Base-by-base conservation (phyloP, 1,140 invertebrate species). In the Drosophila paulistorum region DNA sequence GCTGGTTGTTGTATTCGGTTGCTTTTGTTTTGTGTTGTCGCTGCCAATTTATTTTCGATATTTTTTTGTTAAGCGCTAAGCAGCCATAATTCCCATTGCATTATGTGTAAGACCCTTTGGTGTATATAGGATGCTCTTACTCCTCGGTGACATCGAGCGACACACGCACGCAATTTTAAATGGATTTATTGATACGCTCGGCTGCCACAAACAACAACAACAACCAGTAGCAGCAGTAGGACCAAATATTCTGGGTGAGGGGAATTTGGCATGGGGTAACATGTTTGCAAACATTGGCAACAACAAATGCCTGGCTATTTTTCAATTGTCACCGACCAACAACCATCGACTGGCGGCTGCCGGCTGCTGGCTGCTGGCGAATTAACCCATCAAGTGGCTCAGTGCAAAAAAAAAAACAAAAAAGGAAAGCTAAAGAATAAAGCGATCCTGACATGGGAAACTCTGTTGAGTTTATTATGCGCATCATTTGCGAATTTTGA, bases 401-500 rank as follows among this genome's bases (percentile, higher is more conserved):
- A 42, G 35, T 35, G 35, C 35, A 35, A 35, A 35, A 35, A 35
- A 35, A 35, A 35, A 35, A 35, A 35, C 4, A 41, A 3, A 42
- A 42, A 13, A 4, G 10, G 37, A 30, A 7, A 30, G 6, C 30
- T 6, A 30, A 6, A 30, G 30, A 30, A 30, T 30, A 6, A 30
- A 30, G 7, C 11, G 37, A 71, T 62, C 64, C 64, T 55, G 54
- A 60, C 78, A 69, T 90, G 86, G 87, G 86, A 90, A 90, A 80
- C 33, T 54, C 23, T 67, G 51, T 58, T 65, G 48, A 77, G 76
- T 90, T 83, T 79, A 90, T 90, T 90, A 90, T 63, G 70, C 87
- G 87, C 82, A 87, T 90, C 87, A 90, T 87, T 90, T 90, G 87
- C 87, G 81, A 90, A 84, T 90, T 90, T 90, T 77, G 87, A 90